A percentile compares a stretch with the other conserved stretches of the same genome.
Conservation (phyloP, 2,797 vertebrate genomes). For the Ficedula albicollis region DNA sequence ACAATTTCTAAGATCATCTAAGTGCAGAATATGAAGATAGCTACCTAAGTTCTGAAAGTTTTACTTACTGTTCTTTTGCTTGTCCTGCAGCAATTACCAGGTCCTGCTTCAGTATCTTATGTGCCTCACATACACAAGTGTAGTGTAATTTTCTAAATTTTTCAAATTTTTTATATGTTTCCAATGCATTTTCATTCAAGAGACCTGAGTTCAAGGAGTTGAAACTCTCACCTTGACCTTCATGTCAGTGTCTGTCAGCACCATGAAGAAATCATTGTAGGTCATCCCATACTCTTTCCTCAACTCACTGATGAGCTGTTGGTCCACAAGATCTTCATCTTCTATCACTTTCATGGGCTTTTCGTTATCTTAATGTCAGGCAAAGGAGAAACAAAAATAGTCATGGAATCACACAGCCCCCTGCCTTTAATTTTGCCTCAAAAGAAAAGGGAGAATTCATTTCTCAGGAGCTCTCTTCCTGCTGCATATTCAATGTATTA, state of each 20-base stretch:
- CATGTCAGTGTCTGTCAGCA: slow-evolving; percentile 92
- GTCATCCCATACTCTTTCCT: slow-evolving; percentile 93
- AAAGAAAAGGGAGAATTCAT: neutral
- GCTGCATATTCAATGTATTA: neutral
- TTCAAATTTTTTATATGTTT: neutral
- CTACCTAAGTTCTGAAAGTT: neutral
- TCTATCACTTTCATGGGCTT: slow-evolving; percentile 93
- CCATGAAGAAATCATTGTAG: slow-evolving; percentile 96
- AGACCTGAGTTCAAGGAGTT: neutral
- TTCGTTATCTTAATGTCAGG: slow-evolving; percentile 87
- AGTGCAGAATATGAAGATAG: neutral
- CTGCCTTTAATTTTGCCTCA: neutral
- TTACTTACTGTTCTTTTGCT: neutral
- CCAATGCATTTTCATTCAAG: neutral
- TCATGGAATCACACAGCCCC: neutral
- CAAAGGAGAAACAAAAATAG: slow-evolving; percentile 37
- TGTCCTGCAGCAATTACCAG: neutral
- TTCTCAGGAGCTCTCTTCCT: neutral
- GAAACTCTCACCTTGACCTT: slow-evolving; percentile 86
- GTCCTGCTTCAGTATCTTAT: neutral
- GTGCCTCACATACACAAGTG: neutral
- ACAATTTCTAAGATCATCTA: neutral
- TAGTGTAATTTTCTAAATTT: neutral
- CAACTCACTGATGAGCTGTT: slow-evolving; percentile 91
- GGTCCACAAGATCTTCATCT: slow-evolving; percentile 92